A percentile compares a stretch with the other conserved stretches of the same genome.
Conservation (phyloP, 2,113 vertebrate genomes). For the Periophthalmodon schlosseri region DNA sequence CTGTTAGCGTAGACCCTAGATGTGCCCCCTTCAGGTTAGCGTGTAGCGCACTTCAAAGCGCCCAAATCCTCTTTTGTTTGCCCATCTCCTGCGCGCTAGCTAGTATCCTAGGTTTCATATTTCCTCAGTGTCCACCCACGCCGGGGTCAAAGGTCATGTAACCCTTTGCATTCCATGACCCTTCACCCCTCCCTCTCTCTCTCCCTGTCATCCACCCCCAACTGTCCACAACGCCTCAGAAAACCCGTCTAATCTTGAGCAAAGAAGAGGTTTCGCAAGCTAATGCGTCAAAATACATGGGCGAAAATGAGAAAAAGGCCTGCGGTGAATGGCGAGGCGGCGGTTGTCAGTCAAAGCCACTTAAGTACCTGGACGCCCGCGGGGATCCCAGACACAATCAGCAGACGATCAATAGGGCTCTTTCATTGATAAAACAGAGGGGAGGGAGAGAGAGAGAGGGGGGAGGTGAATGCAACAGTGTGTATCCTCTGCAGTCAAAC, state of each 20-base stretch:
- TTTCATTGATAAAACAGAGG: slow-evolving; percentile 9
- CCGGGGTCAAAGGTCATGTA: slow-evolving; percentile 65
- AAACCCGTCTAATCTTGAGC: neutral
- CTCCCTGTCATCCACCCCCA: neutral
- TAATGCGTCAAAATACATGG: neutral
- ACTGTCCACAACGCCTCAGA: neutral
- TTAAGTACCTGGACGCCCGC: slow-evolving; percentile 11
- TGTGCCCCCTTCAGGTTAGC: neutral
- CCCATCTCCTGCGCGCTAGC: slow-evolving; percentile 24
- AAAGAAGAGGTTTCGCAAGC: neutral
- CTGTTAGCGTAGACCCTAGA: neutral
- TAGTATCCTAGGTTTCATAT: slow-evolving; percentile 38
- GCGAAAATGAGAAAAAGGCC: slow-evolving; percentile 5
- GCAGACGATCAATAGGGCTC: neutral
- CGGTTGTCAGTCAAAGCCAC: slow-evolving; percentile 12
- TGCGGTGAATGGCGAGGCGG: neutral
- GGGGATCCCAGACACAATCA: slow-evolving; percentile 9
- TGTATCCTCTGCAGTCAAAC: neutral
- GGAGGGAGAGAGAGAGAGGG: neutral
- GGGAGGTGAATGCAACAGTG: slow-evolving; percentile 3
- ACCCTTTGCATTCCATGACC: slow-evolving; percentile 59
- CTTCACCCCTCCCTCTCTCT: neutral
- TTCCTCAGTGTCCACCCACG: slow-evolving; percentile 33
- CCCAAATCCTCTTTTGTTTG: slow-evolving; percentile 11
- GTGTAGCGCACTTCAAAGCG: slow-evolving; percentile 33